Conservation (phyloP, 1,140 invertebrate species). For the Gyrodactylus bullatarudis region DNA sequence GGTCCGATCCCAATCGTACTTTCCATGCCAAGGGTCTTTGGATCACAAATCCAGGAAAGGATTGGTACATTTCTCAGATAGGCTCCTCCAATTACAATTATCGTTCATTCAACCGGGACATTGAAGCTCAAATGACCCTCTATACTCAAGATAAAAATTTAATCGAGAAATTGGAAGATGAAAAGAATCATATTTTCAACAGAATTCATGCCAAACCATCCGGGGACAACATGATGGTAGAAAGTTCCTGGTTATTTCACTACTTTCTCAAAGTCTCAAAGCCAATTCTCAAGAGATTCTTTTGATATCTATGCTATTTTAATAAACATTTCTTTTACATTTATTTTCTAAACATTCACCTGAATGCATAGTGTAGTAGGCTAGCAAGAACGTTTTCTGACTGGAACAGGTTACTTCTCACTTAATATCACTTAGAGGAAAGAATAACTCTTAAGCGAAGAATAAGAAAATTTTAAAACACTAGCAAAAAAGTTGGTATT, state of each 20-base stretch:
- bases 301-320: too few species aligned
- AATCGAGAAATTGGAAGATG: neutral
- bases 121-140: neutral
- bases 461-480: too few species aligned
- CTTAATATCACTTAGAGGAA: too few species aligned
- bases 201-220: neutral
- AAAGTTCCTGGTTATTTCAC: neutral
- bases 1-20: neutral
- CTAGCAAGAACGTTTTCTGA: too few species aligned
- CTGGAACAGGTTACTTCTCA: too few species aligned
- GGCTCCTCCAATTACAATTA: neutral
- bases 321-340: too few species aligned
- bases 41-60: neutral
- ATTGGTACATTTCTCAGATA: neutral
- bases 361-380: too few species aligned
- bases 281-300: neutral
- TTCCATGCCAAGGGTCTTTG: neutral
- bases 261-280: neutral
- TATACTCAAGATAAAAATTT: neutral
- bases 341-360: too few species aligned
- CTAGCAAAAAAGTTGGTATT: too few species aligned
- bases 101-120: neutral
- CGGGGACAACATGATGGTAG: neutral
- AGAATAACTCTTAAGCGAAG: too few species aligned
- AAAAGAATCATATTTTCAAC: neutral